phyloP scores from a whole-genome alignment of 1,140 invertebrate genomes.

The Colletes gigas region DNA sequence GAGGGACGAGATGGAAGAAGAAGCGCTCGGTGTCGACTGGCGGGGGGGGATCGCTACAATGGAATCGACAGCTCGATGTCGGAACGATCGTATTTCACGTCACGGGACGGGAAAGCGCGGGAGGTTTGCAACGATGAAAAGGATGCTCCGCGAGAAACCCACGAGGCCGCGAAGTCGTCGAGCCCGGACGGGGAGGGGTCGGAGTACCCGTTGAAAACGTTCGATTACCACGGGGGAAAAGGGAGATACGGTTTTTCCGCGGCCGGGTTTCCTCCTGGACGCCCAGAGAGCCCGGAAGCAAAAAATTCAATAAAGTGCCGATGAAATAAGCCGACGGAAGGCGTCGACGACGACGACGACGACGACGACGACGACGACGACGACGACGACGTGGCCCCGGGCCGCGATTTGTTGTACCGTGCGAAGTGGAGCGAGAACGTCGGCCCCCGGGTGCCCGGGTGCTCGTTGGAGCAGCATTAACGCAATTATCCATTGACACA shows the following conservation, averaged over 20 bases:
- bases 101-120: not conserved
- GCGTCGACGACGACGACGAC: not conserved
- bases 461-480: slow-evolving; percentile 54
- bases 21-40: slow-evolving; percentile 19
- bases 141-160: not conserved
- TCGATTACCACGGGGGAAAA: slow-evolving; percentile 22
- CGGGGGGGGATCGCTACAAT: slow-evolving; percentile 36
- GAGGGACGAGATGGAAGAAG: not conserved
- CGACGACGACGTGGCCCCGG: not conserved
- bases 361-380: not conserved
- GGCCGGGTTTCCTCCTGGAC: not conserved
- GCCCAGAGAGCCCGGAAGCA: not conserved
- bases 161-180: slow-evolving; percentile 15
- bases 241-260: slow-evolving; percentile 26
- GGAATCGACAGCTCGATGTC: slow-evolving; percentile 44
- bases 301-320: slow-evolving; percentile 14
- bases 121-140: slow-evolving; percentile 3
- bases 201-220: not conserved
- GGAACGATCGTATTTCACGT: slow-evolving; percentile 42
- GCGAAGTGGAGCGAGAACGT: slow-evolving; percentile 41
- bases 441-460: slow-evolving; percentile 27
- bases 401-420: slow-evolving; percentile 26
- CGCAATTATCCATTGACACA: slow-evolving; percentile 48
- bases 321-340: slow-evolving; percentile 28
- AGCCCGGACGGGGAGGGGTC: not conserved